Percentiles rank a stretch among this genome's conserved stretches.
phyloP scores from a whole-genome alignment of 2,113 vertebrate genomes.

The Corythoichthys intestinalis region DNA sequence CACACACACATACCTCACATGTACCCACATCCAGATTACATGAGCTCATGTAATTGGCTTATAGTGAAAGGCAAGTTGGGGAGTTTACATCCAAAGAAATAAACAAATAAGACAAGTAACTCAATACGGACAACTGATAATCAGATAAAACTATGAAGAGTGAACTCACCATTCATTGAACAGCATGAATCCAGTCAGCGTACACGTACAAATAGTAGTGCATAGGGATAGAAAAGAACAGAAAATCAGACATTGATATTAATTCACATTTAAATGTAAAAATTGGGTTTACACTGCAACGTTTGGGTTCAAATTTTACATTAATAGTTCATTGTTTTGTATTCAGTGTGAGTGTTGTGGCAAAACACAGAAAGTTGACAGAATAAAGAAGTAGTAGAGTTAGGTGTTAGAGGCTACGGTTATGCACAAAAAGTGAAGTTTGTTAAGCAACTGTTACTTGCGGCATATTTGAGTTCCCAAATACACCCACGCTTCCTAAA shows the following conservation, averaged over 20 bases:
- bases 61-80: slow-evolving; percentile 44
- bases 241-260: neutral
- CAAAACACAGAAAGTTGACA: too few relatives aligned
- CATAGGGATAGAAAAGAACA: slow-evolving; percentile 28
- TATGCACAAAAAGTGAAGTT: neutral
- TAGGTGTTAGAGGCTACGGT: neutral
- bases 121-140: neutral
- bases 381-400: too few relatives aligned
- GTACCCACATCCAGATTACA: slow-evolving; percentile 48
- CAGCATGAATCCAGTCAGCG: slow-evolving; percentile 21
- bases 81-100: slow-evolving; percentile 45
- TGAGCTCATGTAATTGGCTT: slow-evolving; percentile 49
- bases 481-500: neutral
- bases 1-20: slow-evolving; percentile 12
- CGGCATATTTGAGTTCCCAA: neutral
- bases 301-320: neutral
- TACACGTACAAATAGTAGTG: neutral
- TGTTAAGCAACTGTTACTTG: neutral
- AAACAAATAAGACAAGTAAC: neutral
- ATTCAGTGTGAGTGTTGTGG: too few relatives aligned
- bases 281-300: neutral
- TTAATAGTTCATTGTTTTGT: too few relatives aligned
- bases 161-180: slow-evolving; percentile 51
- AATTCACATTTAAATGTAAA: neutral
- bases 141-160: too few relatives aligned